Evolutionary conservation across 37 sponge, comb jelly and placozoan species (phyloP).

Genomic region (Crambe crambe): DNA sequence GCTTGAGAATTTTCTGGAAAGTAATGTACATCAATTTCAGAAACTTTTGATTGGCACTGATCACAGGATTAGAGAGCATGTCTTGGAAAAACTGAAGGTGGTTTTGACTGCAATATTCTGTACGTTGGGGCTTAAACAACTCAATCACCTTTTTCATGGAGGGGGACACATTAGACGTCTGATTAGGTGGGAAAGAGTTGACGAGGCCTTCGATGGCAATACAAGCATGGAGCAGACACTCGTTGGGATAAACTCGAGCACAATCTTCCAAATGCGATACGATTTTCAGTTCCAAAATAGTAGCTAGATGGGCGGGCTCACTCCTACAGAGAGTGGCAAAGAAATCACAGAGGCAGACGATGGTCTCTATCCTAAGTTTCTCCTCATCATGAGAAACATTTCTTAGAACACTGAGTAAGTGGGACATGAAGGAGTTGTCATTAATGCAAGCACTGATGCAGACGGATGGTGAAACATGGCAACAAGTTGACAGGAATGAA

Average conservation of each 20-base stretch:
- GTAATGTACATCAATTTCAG: constrained; percentile 40
- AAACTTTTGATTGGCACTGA: constrained; percentile 9
- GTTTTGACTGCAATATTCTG: constrained; percentile 10
- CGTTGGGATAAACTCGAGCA: constrained; percentile 17
- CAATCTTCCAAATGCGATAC: constrained; percentile 20
- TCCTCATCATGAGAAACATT: not conserved
- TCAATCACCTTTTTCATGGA: not conserved
- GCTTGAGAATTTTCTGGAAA: constrained; percentile 31
- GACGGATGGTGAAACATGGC: not conserved
- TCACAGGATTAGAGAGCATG: constrained; percentile 30
- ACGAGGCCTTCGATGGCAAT: constrained; percentile 27
- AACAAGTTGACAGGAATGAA: constrained; percentile 17
- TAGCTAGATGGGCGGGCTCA: not conserved
- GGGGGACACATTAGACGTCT: not conserved
- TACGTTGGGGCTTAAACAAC: not conserved
- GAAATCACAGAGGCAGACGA: constrained; percentile 11
- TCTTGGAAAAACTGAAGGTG: constrained; percentile 48
- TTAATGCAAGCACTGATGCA: not conserved
- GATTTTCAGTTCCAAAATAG: constrained; percentile 19
- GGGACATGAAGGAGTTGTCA: not conserved
- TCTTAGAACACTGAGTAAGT: not conserved
- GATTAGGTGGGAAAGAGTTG: constrained; percentile 5
- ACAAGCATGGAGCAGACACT: constrained; percentile 16
- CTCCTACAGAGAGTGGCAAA: constrained; percentile 28
- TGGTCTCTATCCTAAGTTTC: no score